Evolutionary conservation across 1,140 invertebrate genomes (phyloP).

Genomic region (Chionoecetes opilio): DNA sequence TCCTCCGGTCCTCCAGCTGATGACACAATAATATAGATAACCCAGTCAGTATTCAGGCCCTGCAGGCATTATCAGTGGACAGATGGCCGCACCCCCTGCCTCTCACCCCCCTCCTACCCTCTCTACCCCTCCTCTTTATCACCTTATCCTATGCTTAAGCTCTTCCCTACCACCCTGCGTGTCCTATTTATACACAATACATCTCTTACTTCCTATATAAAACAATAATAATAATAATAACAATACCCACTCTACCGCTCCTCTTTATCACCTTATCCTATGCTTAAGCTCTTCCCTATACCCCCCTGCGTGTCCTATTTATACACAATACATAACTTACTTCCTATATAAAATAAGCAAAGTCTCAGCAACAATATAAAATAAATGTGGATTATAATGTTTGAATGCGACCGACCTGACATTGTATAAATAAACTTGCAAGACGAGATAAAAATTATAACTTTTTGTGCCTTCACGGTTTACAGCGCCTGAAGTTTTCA

Average conservation of each 20-base stretch:
- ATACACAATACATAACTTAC: too few relatives aligned
- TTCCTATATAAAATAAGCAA: too few relatives aligned
- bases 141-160: neutral
- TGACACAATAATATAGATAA: neutral
- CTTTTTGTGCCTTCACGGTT: too few relatives aligned
- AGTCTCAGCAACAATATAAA: too few relatives aligned
- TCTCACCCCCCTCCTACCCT: neutral
- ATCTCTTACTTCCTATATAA: too few relatives aligned
- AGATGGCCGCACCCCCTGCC: neutral
- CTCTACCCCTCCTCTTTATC: neutral
- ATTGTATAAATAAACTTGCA: too few relatives aligned
- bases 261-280: neutral
- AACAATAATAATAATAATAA: too few relatives aligned
- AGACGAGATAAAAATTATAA: too few relatives aligned
- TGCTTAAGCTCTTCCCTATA: too few relatives aligned
- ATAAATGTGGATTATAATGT: too few relatives aligned
- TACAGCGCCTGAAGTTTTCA: neutral
- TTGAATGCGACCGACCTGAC: too few relatives aligned
- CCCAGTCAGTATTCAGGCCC: neutral
- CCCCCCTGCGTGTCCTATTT: neutral
- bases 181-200: neutral
- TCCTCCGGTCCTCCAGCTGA: neutral
- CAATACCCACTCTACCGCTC: neutral
- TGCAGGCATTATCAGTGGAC: neutral
- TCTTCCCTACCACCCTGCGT: neutral